Conservation (phyloP, 2,113 vertebrate species). For the Lates calcarifer region DNA sequence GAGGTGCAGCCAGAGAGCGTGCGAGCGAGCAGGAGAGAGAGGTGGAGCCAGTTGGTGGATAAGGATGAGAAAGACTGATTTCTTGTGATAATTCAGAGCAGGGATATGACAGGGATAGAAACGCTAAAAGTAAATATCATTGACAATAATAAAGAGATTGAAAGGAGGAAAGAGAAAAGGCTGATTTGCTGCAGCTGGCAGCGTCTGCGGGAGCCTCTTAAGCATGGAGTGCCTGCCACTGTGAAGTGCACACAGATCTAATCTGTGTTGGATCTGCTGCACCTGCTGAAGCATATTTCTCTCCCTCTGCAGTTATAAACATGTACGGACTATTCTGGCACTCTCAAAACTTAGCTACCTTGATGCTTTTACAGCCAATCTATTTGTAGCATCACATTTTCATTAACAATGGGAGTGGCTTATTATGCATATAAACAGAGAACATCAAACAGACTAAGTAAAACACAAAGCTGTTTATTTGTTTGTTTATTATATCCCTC, state of each 20-base stretch:
- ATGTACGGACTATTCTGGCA: background rate
- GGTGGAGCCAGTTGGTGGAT: too few relatives aligned
- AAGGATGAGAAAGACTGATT: slow-evolving; percentile 22
- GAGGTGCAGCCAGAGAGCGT: slow-evolving; percentile 66
- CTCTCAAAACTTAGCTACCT: background rate
- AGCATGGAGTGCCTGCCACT: background rate
- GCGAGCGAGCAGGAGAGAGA: too few relatives aligned
- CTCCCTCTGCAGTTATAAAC: slow-evolving; percentile 26
- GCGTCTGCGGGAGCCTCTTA: background rate
- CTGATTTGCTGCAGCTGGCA: background rate
- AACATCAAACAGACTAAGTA: background rate
- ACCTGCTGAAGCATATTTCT: slow-evolving; percentile 18
- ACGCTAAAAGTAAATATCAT: slow-evolving; percentile 4
- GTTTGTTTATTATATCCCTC: background rate
- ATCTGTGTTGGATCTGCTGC: slow-evolving; percentile 34
- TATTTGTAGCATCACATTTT: background rate
- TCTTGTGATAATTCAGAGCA: slow-evolving; percentile 20
- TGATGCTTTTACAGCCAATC: slow-evolving; percentile 1
- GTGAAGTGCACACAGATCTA: slow-evolving; percentile 13
- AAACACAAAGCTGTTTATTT: background rate
- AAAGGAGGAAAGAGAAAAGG: background rate
- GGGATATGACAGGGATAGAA: slow-evolving; percentile 2
- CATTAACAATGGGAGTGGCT: background rate
- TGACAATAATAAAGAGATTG: background rate
- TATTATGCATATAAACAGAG: background rate